Evolutionary conservation across 2,113 vertebrate species (phyloP).

Genomic region (Mirza zaza): DNA sequence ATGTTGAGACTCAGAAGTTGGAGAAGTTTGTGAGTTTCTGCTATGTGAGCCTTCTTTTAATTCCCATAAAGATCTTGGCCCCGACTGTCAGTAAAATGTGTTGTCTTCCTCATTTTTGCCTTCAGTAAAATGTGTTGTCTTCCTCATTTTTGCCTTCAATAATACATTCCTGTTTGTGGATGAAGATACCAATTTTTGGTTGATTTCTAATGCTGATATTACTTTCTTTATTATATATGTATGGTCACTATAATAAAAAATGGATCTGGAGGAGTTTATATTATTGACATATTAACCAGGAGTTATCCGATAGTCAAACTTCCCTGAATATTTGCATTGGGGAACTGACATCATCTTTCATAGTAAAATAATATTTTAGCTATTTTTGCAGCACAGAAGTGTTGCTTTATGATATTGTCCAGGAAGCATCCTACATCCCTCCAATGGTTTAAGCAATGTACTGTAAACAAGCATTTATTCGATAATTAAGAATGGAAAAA

Average conservation of each 20-base stretch:
- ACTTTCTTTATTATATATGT: neutral
- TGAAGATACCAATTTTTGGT: neutral
- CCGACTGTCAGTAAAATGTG: neutral
- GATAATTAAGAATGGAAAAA: neutral
- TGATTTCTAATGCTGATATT: neutral
- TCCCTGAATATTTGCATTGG: neutral
- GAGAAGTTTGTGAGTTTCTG: neutral
- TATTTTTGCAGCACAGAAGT: neutral
- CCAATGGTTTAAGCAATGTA: neutral
- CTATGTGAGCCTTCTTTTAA: neutral
- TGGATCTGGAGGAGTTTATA: neutral
- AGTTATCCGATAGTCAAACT: neutral
- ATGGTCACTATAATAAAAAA: neutral
- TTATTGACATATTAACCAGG: neutral
- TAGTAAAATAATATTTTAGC: neutral
- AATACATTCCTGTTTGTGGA: neutral
- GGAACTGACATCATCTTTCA: neutral
- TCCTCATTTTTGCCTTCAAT: neutral
- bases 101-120: neutral
- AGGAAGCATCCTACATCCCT: fast-evolving
- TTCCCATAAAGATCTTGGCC: neutral
- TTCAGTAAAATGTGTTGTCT: neutral
- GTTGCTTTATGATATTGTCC: neutral
- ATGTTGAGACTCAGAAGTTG: neutral
- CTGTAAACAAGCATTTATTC: neutral